Base-by-base conservation (phyloP, 1,140 invertebrate genomes). In the Eurosta solidaginis region DNA sequence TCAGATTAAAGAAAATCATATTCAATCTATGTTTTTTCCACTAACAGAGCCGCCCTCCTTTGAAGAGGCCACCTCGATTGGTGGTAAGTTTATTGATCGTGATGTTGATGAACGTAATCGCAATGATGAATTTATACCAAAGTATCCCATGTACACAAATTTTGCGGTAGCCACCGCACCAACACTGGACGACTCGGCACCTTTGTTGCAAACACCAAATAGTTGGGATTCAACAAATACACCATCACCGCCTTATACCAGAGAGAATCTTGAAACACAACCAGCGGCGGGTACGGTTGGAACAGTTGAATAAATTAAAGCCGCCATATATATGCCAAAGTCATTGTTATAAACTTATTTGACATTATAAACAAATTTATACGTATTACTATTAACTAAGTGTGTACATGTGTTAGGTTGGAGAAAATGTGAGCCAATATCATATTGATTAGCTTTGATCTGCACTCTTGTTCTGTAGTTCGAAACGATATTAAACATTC, bases 31-130 rank as follows among this genome's bases (percentile, higher is more conserved):
- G 22, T 6, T 77, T 27, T 45, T n/a, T 25, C 36, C 5, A 6
- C 17, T 73, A 42, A 40, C 42, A 87, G 85, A 81, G 68, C 85
- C 84, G n/a, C 85, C 85, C 0, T 78, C 84, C 2, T 87, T 86
- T 2, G 84, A 85, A 54, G 68, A 84, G 17, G 85, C 85, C n/a
- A 84, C 81, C 1, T 52, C 78, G 10, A 79, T 81, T 36, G 80
- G 80, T 1, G 82, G 81, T 9, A 81, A 76, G 22, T 87, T 86
- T 45, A 76, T 85, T 1, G 85, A 87, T 44, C 82, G 78, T 22
- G 85, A 87, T 76, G 80, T 77, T 7, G 80, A 83, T 59, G 83
- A 83, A 22, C 82, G 80, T 33, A 80, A 85, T 79, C 80, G 81
- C n/a, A 81, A 79, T 2, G 83, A 84, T 68, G 84, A 83, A 50